phyloP scores from a whole-genome alignment of 2,113 vertebrate genomes.

The Camelus bactrianus region DNA sequence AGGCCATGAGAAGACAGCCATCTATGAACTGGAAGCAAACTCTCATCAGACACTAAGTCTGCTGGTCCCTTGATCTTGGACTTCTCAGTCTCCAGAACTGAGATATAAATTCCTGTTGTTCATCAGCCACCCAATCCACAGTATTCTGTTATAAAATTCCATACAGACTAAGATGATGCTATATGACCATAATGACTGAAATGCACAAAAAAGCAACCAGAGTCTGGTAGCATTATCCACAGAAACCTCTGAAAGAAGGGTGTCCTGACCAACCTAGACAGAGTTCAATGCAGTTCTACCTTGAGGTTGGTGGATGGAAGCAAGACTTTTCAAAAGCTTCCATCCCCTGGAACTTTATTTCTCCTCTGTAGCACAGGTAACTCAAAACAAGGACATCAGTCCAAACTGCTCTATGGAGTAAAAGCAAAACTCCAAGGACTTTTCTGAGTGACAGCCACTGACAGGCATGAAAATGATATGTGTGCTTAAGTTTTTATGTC shows the following conservation, averaged over 20 bases:
- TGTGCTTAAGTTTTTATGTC: constrained; percentile 59
- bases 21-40: neutral
- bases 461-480: constrained; percentile 39
- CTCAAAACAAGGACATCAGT: constrained; percentile 48
- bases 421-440: constrained; percentile 52
- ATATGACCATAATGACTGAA: constrained; percentile 33
- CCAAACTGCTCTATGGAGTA: constrained; percentile 51
- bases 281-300: neutral
- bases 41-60: neutral
- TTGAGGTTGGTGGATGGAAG: constrained; percentile 25
- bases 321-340: neutral
- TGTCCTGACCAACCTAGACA: neutral
- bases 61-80: neutral
- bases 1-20: neutral
- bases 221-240: neutral
- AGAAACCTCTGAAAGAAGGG: constrained; percentile 8
- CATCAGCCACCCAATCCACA: neutral
- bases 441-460: neutral
- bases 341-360: constrained; percentile 51
- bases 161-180: neutral
- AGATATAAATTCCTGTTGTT: constrained; percentile 16
- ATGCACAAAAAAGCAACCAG: constrained; percentile 17
- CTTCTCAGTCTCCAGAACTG: neutral
- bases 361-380: constrained; percentile 29
- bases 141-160: neutral